Percentiles rank a stretch among this genome's conserved stretches.
These are phyloP conservation scores for Lacanobia oleracea DNA, from an alignment of 2,888 invertebrate genomes.

Conservation along the genomic window DNA sequence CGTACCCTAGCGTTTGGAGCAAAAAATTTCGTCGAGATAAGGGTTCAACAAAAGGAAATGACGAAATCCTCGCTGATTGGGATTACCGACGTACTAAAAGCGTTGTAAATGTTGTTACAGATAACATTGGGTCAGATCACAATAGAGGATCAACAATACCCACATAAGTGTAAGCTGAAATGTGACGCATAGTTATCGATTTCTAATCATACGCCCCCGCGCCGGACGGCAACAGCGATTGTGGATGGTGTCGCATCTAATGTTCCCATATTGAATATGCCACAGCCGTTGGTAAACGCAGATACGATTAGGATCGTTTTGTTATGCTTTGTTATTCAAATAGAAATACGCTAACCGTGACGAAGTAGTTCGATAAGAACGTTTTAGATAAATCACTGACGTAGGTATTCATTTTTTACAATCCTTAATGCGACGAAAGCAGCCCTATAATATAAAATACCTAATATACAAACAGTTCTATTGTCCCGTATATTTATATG, in stretches of 20 bases:
- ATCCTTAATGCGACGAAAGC: conserved; percentile 17
- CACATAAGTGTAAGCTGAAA: conserved; percentile 77
- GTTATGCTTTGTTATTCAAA: conserved; percentile 61
- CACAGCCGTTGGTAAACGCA: conserved; percentile 54
- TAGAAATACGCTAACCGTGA: conserved; percentile 47
- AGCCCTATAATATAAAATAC: neutral
- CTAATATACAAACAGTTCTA: conserved; percentile 9
- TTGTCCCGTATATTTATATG: conserved; percentile 22
- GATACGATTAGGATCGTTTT: conserved; percentile 63
- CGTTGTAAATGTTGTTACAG: conserved; percentile 75
- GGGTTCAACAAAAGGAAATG: conserved; percentile 72
- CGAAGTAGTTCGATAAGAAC: conserved; percentile 31
- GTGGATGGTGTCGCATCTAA: conserved; percentile 66
- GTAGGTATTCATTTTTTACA: neutral
- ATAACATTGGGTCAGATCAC: conserved; percentile 79
- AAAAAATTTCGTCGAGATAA: conserved; percentile 75
- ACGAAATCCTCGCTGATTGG: conserved; percentile 84
- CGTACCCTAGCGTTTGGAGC: conserved; percentile 64
- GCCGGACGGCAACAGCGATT: conserved; percentile 58
- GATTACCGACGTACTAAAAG: conserved; percentile 84
- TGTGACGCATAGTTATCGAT: conserved; percentile 88
- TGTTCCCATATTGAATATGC: conserved; percentile 64
- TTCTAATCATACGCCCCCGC: conserved; percentile 86
- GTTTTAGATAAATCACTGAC: conserved; percentile 11
- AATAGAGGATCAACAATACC: conserved; percentile 80